Evolutionary conservation across 2,113 vertebrate species (phyloP).

Genomic region (Mixornis gularis): DNA sequence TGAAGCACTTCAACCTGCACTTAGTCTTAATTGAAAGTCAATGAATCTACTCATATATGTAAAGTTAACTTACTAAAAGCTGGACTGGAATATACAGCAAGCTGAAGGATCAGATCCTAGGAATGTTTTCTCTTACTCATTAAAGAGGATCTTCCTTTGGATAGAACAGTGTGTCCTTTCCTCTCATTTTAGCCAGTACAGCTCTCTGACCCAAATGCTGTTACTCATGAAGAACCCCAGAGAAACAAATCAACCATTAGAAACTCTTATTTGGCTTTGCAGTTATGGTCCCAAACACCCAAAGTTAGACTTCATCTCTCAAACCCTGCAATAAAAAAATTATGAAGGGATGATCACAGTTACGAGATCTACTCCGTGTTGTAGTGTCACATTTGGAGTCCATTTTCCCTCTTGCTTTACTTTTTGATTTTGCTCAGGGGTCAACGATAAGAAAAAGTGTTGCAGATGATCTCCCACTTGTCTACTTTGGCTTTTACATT

Average conservation of each 20-base stretch:
- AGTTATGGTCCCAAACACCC: neutral
- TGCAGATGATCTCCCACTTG: neutral
- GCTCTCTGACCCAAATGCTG: neutral
- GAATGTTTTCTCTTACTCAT: neutral
- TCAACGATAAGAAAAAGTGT: neutral
- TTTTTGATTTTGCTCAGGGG: neutral
- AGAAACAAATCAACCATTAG: neutral
- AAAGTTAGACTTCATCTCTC: neutral
- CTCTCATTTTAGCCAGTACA: neutral
- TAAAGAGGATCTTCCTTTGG: neutral
- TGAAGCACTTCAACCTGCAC: neutral
- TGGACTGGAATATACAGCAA: neutral
- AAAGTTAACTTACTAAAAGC: constrained; percentile 1
- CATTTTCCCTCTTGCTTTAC: neutral
- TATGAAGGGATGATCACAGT: neutral
- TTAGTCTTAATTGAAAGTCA: constrained; percentile 14
- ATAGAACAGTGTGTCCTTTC: neutral
- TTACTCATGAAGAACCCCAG: constrained; percentile 28
- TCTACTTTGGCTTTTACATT: neutral
- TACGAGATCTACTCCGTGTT: fast-evolving
- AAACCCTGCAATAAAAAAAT: neutral
- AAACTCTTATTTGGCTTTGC: constrained; percentile 29
- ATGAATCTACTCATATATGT: neutral
- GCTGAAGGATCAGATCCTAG: neutral
- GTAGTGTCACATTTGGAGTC: neutral